Evolutionary conservation across 1,140 invertebrate genomes (phyloP).

Genomic region (Neuroterus valhalla): DNA sequence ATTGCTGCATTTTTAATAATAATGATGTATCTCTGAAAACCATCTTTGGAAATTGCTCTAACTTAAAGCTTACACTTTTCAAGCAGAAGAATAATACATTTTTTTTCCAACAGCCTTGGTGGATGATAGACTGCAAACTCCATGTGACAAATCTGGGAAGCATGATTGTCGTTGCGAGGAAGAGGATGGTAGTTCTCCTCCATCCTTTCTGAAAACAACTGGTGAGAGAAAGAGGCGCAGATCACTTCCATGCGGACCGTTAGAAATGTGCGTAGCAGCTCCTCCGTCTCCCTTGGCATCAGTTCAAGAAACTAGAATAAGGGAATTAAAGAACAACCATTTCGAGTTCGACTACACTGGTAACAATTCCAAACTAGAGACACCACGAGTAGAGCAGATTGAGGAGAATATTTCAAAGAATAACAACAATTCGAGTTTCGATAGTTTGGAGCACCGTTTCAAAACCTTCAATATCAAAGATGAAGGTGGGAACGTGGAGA

Average conservation of each 20-base stretch:
- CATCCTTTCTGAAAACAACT: slow-evolving; percentile 61
- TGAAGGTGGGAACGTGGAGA: slow-evolving; percentile 62
- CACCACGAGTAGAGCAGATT: neutral
- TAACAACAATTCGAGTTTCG: slow-evolving; percentile 38
- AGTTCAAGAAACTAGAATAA: slow-evolving; percentile 43
- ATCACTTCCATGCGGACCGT: slow-evolving; percentile 69
- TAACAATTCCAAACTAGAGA: neutral
- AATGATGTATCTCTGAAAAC: neutral
- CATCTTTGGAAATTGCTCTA: neutral
- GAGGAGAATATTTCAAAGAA: slow-evolving; percentile 22
- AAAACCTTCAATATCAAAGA: slow-evolving; percentile 64
- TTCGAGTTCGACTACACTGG: neutral
- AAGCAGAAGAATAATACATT: neutral
- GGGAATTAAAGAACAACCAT: slow-evolving; percentile 26
- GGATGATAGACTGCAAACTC: slow-evolving; percentile 82
- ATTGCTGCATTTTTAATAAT: neutral
- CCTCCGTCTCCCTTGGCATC: slow-evolving; percentile 57
- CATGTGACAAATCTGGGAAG: slow-evolving; percentile 83
- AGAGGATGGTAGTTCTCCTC: slow-evolving; percentile 71
- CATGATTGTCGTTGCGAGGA: slow-evolving; percentile 81
- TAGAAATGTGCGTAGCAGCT: slow-evolving; percentile 43
- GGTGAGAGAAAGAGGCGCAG: slow-evolving; percentile 70
- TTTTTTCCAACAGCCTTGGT: slow-evolving; percentile 68
- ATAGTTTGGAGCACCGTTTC: slow-evolving; percentile 64
- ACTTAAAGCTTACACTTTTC: neutral